Evolutionary conservation across 2,797 vertebrate genomes (phyloP).

Genomic region (Adrianichthys oophorus): DNA sequence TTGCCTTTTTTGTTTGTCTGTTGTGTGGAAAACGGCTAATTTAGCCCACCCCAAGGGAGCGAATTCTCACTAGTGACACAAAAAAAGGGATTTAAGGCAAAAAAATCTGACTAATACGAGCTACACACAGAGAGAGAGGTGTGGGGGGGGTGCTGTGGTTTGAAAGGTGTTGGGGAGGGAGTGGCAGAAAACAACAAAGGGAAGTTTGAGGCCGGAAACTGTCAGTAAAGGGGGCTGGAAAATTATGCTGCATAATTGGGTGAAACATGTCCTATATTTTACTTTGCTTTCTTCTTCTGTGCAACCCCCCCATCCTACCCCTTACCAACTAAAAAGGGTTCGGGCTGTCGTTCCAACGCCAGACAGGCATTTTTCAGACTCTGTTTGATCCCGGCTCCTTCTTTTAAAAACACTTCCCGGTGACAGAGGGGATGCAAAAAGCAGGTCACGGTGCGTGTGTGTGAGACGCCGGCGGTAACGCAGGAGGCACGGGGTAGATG

Average conservation of each 20-base stretch:
- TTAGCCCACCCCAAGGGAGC: slow-evolving; percentile 74
- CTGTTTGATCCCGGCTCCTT: slow-evolving; percentile 73
- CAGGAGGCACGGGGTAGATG: slow-evolving; percentile 51
- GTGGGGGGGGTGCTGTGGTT: slow-evolving; percentile 48
- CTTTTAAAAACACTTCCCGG: slow-evolving; percentile 66
- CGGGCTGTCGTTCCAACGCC: slow-evolving; percentile 75
- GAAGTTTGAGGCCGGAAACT: slow-evolving; percentile 75
- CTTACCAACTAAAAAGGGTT: slow-evolving; percentile 61
- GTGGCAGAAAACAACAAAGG: slow-evolving; percentile 49
- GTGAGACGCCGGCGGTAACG: slow-evolving; percentile 38
- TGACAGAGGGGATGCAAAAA: slow-evolving; percentile 67
- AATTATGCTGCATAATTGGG: slow-evolving; percentile 80
- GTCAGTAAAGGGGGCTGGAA: slow-evolving; percentile 71
- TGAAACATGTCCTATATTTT: slow-evolving; percentile 77
- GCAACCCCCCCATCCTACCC: slow-evolving; percentile 48
- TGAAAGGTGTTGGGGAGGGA: slow-evolving; percentile 45
- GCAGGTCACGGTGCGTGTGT: slow-evolving; percentile 48
- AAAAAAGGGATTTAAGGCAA: slow-evolving; percentile 45
- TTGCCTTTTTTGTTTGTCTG: slow-evolving; percentile 78
- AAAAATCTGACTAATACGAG: slow-evolving; percentile 70
- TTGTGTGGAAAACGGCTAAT: slow-evolving; percentile 78
- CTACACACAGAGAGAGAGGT: slow-evolving; percentile 55
- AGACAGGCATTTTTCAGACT: slow-evolving; percentile 72
- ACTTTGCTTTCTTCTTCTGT: slow-evolving; percentile 64
- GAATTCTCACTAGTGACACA: slow-evolving; percentile 69